A percentile compares a stretch with the other conserved stretches of the same genome.
phyloP scores from a whole-genome alignment of 2,888 invertebrate genomes.

The Dione juno region DNA sequence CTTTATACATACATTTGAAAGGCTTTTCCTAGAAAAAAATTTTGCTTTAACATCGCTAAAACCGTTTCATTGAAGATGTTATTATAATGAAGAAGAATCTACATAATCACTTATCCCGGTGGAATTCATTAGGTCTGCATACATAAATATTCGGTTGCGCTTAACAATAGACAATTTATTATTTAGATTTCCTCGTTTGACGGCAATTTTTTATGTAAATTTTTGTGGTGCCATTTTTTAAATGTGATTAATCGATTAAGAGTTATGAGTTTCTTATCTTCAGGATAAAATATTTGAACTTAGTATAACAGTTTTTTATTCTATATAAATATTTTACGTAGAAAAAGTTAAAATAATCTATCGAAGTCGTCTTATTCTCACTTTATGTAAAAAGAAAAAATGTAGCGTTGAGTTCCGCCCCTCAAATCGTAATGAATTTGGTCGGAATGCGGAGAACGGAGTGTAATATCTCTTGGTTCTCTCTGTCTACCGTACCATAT shows the following conservation, averaged over 20 bases:
- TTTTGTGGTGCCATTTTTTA: conserved; percentile 30
- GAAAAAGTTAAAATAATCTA: too few relatives aligned
- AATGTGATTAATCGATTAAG: conserved; percentile 32
- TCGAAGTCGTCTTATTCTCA: too few relatives aligned
- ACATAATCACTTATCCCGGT: conserved; percentile 45
- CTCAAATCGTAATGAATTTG: too few relatives aligned
- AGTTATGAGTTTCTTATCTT: background rate
- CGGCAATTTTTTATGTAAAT: conserved; percentile 73
- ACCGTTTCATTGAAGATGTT: conserved; percentile 25
- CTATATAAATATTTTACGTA: too few relatives aligned
- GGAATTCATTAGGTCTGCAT: conserved; percentile 78
- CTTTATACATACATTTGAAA: too few relatives aligned
- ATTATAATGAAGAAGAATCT: conserved; percentile 37
- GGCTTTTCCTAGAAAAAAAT: background rate
- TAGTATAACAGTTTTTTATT: too few relatives aligned
- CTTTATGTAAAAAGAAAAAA: too few relatives aligned
- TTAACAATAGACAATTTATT: conserved; percentile 80
- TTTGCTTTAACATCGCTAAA: background rate
- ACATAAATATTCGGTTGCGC: conserved; percentile 73
- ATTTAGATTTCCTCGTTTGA: conserved; percentile 71
- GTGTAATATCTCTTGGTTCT: too few relatives aligned
- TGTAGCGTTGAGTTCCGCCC: too few relatives aligned
- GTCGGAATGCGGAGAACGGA: too few relatives aligned
- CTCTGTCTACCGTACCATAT: too few relatives aligned
- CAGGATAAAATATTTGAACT: background rate